phyloP scores from a whole-genome alignment of 2,888 invertebrate species.

The Brachyopa scutellaris region DNA sequence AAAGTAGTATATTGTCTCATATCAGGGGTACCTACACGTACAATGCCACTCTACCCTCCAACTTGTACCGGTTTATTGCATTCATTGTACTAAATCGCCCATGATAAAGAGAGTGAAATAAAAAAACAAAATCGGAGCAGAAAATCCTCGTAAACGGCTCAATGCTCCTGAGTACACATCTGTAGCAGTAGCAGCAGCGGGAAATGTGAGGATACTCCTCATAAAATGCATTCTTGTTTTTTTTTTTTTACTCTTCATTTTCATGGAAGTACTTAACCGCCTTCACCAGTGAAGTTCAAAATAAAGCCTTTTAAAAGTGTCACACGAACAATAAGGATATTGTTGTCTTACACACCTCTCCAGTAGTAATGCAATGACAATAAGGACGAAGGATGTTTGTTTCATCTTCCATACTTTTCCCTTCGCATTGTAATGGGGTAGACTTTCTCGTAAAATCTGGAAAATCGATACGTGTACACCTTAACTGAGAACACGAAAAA shows the following conservation, averaged over 20 bases:
- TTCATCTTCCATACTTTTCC: conserved; percentile 34
- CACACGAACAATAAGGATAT: conserved; percentile 63
- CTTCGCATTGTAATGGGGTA: conserved; percentile 40
- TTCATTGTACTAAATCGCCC: conserved; percentile 65
- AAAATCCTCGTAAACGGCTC: conserved; percentile 53
- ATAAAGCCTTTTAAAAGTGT: conserved; percentile 67
- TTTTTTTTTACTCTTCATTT: conserved; percentile 18
- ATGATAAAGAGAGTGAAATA: conserved; percentile 16
- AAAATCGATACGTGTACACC: conserved; percentile 21
- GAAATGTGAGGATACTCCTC: conserved; percentile 28
- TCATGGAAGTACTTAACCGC: conserved; percentile 60
- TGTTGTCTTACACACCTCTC: conserved; percentile 64
- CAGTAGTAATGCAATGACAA: conserved; percentile 37
- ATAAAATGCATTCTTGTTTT: conserved; percentile 43
- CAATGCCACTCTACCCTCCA: conserved; percentile 14
- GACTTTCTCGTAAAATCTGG: conserved; percentile 10
- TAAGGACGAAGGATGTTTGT: conserved; percentile 7
- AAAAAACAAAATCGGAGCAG: background rate
- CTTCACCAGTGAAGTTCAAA: conserved; percentile 67
- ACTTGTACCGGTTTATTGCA: conserved; percentile 37
- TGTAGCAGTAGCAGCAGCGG: conserved; percentile 1
- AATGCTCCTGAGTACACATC: conserved; percentile 23
- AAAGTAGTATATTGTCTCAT: conserved; percentile 69
- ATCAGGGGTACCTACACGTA: background rate
- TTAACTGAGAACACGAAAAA: conserved; percentile 32